Percentiles rank a stretch among this genome's conserved stretches.
These are phyloP conservation scores for Agrotis exclamationis DNA, from an alignment of 2,888 invertebrate species.

Conservation along the genomic window DNA sequence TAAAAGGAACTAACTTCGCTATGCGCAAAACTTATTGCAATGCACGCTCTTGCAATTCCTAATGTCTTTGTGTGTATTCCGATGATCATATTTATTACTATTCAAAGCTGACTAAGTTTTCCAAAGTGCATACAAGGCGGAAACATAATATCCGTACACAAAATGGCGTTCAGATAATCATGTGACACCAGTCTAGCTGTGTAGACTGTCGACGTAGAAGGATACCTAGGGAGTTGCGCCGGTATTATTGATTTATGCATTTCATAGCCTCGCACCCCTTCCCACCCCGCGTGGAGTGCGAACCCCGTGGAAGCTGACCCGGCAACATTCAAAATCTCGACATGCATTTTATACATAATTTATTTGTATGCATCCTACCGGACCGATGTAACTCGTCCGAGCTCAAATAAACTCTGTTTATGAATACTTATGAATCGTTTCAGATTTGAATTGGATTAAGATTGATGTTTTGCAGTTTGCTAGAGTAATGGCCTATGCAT, in stretches of 20 bases:
- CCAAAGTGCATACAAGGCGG: background rate
- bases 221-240: constrained; percentile 43
- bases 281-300: background rate
- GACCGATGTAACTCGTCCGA: constrained; percentile 20
- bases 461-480: constrained; percentile 15
- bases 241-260: constrained; percentile 43
- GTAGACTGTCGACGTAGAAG: constrained; percentile 12
- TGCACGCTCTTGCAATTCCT: constrained; percentile 14
- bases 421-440: background rate
- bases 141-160: background rate
- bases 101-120: background rate
- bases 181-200: background rate
- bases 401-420: constrained; percentile 5
- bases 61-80: constrained; percentile 2
- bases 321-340: constrained; percentile 3
- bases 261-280: constrained; percentile 23
- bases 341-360: constrained; percentile 9
- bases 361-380: background rate
- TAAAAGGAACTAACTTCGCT: constrained; percentile 22
- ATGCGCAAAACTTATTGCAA: background rate
- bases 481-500: constrained; percentile 11
- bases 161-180: constrained; percentile 8
- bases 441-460: constrained; percentile 8
- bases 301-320: constrained; percentile 21
- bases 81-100: background rate